These are phyloP conservation scores for Delphinapterus leucas DNA, from an alignment of 2,113 vertebrate genomes.

Conservation along the genomic window DNA sequence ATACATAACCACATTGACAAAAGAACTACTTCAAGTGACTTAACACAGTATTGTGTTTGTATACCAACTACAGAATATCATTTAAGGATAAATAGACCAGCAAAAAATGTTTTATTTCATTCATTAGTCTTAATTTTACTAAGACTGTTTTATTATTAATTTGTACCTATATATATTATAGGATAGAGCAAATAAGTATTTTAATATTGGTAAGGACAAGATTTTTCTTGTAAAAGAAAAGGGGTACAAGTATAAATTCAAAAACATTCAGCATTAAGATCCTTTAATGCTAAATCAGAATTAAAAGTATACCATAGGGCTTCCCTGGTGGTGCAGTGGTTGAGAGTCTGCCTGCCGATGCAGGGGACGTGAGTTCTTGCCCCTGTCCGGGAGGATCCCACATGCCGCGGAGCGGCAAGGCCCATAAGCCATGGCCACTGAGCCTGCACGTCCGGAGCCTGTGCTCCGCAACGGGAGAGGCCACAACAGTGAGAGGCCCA, in stretches of 20 bases:
- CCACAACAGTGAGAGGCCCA: no score
- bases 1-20: neutral
- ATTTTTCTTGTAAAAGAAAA: neutral
- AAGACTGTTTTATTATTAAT: neutral
- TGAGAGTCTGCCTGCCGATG: no score
- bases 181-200: neutral
- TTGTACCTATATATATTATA: neutral
- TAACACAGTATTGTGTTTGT: neutral
- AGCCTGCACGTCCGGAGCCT: no score
- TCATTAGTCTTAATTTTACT: neutral
- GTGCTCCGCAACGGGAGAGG: no score
- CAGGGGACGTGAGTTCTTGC: no score
- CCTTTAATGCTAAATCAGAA: neutral
- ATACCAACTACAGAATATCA: neutral
- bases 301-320: neutral
- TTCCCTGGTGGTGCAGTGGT: no score
- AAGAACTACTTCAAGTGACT: neutral
- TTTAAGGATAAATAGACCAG: neutral
- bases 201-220: neutral
- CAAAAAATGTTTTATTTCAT: slow-evolving; percentile 13
- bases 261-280: neutral
- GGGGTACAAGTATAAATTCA: neutral
- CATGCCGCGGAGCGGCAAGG: accelerated
- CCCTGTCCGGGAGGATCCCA: no score
- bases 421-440: no score